A percentile compares a stretch with the other conserved stretches of the same genome.
Conservation (phyloP, 2,113 vertebrate genomes). For the Cynopterus brachyotis region DNA sequence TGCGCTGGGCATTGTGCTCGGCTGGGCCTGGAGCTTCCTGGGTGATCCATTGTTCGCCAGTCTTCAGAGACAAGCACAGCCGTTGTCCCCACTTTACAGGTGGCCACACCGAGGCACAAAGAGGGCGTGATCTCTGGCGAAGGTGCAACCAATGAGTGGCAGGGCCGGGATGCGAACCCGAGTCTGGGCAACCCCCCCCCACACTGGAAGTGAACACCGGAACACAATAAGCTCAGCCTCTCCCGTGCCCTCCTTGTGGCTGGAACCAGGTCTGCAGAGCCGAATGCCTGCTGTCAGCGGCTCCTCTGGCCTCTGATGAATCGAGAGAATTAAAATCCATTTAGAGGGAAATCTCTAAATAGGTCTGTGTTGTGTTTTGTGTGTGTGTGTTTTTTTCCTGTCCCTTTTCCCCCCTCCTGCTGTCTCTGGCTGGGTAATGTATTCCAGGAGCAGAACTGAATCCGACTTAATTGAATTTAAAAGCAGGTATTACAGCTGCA, state of each 20-base stretch:
- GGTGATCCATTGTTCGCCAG: neutral
- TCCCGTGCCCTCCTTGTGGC: neutral
- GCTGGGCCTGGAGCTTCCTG: neutral
- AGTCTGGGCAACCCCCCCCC: rapidly evolving
- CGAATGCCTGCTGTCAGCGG: neutral
- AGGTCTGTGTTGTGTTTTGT: slow-evolving; percentile 61
- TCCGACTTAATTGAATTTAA: slow-evolving; percentile 88
- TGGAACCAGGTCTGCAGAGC: neutral
- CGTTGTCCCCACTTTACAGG: neutral
- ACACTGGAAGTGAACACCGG: neutral
- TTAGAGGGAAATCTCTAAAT: slow-evolving; percentile 81
- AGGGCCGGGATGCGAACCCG: neutral
- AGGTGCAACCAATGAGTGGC: neutral
- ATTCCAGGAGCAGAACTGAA: slow-evolving; percentile 81
- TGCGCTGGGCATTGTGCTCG: neutral
- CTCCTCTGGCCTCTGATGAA: slow-evolving; percentile 62
- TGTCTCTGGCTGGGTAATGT: slow-evolving; percentile 84
- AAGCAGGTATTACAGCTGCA: slow-evolving; percentile 85
- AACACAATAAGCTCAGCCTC: neutral
- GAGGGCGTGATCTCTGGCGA: neutral
- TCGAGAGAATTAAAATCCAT: slow-evolving; percentile 78
- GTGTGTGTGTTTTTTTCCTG: neutral
- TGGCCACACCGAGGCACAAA: neutral
- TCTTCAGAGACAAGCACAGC: neutral
- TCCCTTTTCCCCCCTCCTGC: neutral